Conservation (phyloP, 2,888 invertebrate species). For the Phymatocera aterrima region DNA sequence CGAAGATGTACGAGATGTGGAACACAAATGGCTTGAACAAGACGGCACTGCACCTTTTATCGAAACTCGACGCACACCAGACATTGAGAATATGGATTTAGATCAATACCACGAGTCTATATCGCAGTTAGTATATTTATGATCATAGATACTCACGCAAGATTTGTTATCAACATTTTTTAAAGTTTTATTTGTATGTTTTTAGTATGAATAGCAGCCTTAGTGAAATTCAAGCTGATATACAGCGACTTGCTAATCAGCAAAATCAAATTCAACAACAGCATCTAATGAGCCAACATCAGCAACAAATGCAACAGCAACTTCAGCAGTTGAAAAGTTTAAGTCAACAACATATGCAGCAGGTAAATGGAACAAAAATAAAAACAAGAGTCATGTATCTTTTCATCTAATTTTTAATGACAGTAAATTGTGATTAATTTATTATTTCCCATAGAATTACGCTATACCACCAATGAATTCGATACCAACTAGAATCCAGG, state of each 20-base stretch:
- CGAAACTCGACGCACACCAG: slow-evolving; percentile 83
- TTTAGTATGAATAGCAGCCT: slow-evolving; percentile 94
- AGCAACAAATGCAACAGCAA: slow-evolving; percentile 78
- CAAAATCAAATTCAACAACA: slow-evolving; percentile 86
- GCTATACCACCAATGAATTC: slow-evolving; percentile 66
- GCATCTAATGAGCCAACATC: slow-evolving; percentile 78
- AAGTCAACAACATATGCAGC: slow-evolving; percentile 70
- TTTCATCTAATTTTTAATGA: neutral
- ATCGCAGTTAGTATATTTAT: slow-evolving; percentile 81
- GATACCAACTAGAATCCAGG: slow-evolving; percentile 66
- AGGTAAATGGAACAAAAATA: slow-evolving; percentile 56
- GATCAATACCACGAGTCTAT: slow-evolving; percentile 90
- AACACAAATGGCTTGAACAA: slow-evolving; percentile 82
- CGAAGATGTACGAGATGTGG: slow-evolving; percentile 78
- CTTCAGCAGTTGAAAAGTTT: slow-evolving; percentile 77
- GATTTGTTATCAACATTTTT: slow-evolving; percentile 38
- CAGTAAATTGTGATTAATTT: neutral
- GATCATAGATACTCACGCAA: slow-evolving; percentile 18
- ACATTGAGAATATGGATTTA: slow-evolving; percentile 88
- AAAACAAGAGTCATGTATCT: neutral
- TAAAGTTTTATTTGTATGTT: slow-evolving; percentile 46
- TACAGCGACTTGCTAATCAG: slow-evolving; percentile 91
- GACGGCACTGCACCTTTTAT: slow-evolving; percentile 77
- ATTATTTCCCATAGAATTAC: slow-evolving; percentile 65
- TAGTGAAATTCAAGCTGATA: slow-evolving; percentile 95